These are phyloP conservation scores for Polylopha cassiicola DNA, from an alignment of 2,888 invertebrate genomes.

Conservation along the genomic window DNA sequence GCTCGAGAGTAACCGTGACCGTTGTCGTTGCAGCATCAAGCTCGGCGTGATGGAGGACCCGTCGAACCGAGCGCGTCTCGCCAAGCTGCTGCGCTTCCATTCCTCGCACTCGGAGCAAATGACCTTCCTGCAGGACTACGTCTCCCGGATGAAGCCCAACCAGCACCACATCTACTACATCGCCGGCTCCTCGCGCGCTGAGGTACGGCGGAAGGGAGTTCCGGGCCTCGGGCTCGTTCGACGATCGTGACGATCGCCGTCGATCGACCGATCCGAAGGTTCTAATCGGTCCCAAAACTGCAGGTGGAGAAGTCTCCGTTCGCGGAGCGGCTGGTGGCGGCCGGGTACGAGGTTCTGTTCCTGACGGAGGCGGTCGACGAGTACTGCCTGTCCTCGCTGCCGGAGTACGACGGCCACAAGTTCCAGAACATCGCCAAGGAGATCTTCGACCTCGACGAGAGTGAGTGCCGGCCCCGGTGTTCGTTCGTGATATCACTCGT, in stretches of 20 bases:
- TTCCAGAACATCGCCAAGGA: slow-evolving; percentile 99
- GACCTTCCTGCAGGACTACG: slow-evolving; percentile 92
- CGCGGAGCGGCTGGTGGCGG: slow-evolving; percentile 93
- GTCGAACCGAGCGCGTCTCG: slow-evolving; percentile 95
- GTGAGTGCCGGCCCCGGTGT: slow-evolving; percentile 41
- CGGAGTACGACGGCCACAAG: slow-evolving; percentile 98
- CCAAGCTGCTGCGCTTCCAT: slow-evolving; percentile 94
- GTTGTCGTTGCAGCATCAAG: slow-evolving; percentile 84
- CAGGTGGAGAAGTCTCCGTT: slow-evolving; percentile 93
- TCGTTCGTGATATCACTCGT: not conserved
- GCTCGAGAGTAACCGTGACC: not conserved
- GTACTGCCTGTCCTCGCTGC: slow-evolving; percentile 96
- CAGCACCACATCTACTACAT: slow-evolving; percentile 98
- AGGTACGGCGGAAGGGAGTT: slow-evolving; percentile 82
- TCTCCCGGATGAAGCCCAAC: slow-evolving; percentile 94
- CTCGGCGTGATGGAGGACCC: slow-evolving; percentile 98
- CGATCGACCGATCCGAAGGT: not conserved
- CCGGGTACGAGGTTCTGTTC: slow-evolving; percentile 96
- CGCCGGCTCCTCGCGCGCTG: slow-evolving; percentile 90
- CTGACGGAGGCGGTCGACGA: slow-evolving; percentile 98
- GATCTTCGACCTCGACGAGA: slow-evolving; percentile 91
- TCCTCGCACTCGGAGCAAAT: slow-evolving; percentile 83
- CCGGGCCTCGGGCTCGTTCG: slow-evolving; percentile 79
- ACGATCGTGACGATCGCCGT: not conserved
- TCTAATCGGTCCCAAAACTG: not conserved